These are phyloP conservation scores for Acrocephalus scirpaceus DNA, from an alignment of 2,797 vertebrate genomes.

Conservation along the genomic window DNA sequence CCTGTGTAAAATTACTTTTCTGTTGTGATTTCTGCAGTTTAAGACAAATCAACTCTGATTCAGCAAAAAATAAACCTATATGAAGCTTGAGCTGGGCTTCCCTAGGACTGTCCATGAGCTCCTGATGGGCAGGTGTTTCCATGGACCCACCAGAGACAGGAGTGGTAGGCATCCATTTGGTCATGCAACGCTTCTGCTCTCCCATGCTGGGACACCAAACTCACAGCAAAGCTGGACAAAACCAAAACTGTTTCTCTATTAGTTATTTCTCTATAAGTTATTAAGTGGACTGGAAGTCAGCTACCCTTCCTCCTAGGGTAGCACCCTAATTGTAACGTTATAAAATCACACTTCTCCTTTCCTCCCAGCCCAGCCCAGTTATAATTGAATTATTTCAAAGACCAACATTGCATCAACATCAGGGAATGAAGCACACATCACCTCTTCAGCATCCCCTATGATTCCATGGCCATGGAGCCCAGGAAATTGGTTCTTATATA, in stretches of 20 bases:
- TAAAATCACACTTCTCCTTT: neutral
- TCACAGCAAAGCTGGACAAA: neutral
- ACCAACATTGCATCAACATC: neutral
- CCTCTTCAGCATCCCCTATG: neutral
- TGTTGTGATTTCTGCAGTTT: neutral
- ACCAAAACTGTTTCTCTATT: neutral
- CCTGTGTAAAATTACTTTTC: neutral
- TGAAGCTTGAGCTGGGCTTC: neutral
- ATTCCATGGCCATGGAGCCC: accelerated
- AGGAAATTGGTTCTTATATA: neutral
- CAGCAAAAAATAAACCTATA: neutral
- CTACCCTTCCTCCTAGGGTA: neutral
- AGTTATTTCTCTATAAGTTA: neutral
- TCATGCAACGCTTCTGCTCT: neutral
- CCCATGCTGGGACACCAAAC: neutral
- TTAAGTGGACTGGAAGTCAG: neutral
- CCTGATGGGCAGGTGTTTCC: neutral
- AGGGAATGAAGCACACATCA: neutral
- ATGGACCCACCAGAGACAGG: neutral
- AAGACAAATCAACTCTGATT: neutral
- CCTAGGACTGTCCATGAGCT: neutral
- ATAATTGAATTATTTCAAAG: neutral
- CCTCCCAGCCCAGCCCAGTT: neutral
- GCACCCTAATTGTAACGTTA: neutral
- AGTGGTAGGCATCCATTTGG: neutral